Evolutionary conservation across 2,888 invertebrate genomes (phyloP), one percentile per base, ranked within the genome.

Genomic region (Cryptosula pallasiana): DNA sequence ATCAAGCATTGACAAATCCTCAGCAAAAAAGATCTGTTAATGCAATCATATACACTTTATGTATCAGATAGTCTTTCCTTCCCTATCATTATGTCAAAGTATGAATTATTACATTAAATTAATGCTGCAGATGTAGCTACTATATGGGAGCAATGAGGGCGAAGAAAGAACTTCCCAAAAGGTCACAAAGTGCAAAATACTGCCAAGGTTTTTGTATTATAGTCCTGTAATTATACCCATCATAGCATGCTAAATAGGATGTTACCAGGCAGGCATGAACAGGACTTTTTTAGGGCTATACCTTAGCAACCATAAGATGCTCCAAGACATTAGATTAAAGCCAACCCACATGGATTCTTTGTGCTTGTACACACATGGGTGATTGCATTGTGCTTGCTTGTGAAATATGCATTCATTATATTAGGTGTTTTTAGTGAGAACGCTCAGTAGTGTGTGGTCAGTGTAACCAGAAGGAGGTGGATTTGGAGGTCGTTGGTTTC

Each of bases 391-490:
- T 63, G 63, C 32, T 63, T 25, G 25, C 29, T 29, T 63, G 63
- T 63, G 63, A 57, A 57, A 57, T 57, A 13, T 34, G 63, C 32
- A 63, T 63, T 27, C n/a, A 63, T 63, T 27, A 32, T 27, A 63
- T 9, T 5, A 13, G 32, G 3, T 20, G 27, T 20, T n/a, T 13
- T 13, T n/a, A 23, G 27, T 16, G 63, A 27, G 29, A 32, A 9
- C 27, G 32, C 16, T 63, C 63, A 63, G 63, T 63, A 25, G 63
- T 27, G 27, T 63, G 63, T 63, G 63, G 63, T 63, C 63, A 63
- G 32, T 63, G 25, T 32, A 63, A 63, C 63, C 63, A 63, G 63
- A 13, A 63, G 32, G 63, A 34, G 29, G 25, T 63, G 13, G 27
- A 25, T 27, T 63, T 32, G 63, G 63, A 63, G 63, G 20, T 27